Percentiles rank a stretch among this genome's conserved stretches.
Evolutionary conservation across 2,113 vertebrate genomes (phyloP).

Genomic region (Hiodon tergisus): DNA sequence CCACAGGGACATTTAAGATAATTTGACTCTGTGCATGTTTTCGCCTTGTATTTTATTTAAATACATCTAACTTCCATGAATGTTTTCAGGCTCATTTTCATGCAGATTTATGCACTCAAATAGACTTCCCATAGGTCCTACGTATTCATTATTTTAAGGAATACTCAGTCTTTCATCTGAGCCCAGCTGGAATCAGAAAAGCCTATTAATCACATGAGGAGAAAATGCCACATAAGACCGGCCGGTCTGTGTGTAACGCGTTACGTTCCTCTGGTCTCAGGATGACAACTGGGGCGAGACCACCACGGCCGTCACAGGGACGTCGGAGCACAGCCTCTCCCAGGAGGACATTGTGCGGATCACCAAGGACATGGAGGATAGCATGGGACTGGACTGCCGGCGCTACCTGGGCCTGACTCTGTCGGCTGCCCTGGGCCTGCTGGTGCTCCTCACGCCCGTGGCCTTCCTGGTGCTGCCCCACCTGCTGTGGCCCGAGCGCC

Average conservation of each 20-base stretch:
- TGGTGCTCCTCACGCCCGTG: conserved; percentile 86
- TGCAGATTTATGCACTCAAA: not conserved
- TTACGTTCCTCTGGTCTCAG: conserved; percentile 47
- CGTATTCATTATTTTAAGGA: too few relatives aligned
- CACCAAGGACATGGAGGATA: conserved; percentile 84
- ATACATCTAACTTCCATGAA: not conserved
- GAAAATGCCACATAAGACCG: conserved; percentile 14
- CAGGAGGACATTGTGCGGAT: conserved; percentile 92
- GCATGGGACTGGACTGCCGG: conserved; percentile 76
- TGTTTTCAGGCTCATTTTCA: not conserved
- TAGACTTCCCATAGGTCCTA: not conserved
- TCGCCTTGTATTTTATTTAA: not conserved
- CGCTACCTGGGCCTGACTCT: conserved; percentile 76
- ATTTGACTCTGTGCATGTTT: not conserved
- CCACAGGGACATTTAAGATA: not conserved
- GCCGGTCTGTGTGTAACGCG: conserved; percentile 8
- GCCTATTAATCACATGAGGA: not conserved
- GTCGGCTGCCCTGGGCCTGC: conserved; percentile 72
- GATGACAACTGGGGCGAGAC: conserved; percentile 99
- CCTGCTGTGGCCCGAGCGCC: conserved; percentile 80
- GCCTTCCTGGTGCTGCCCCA: conserved; percentile 89
- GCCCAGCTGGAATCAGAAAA: not conserved
- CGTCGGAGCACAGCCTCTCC: conserved; percentile 92
- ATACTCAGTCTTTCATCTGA: not conserved
- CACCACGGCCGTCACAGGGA: conserved; percentile 90